These are phyloP conservation scores for Zelleria hepariella DNA, from an alignment of 2,888 invertebrate species.

Conservation along the genomic window DNA sequence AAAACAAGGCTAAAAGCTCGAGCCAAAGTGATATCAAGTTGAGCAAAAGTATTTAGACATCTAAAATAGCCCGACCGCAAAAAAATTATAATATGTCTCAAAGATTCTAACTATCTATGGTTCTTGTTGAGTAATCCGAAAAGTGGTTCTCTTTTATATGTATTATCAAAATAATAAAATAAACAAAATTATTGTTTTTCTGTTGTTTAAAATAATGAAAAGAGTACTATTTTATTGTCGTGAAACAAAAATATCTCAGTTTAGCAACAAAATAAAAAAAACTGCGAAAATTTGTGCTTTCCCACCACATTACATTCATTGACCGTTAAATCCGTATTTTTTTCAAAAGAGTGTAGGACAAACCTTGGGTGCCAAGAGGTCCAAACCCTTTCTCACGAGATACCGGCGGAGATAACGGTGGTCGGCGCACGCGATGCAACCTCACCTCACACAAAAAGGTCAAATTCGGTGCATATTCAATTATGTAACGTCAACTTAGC, in stretches of 20 bases:
- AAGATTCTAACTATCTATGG: not conserved
- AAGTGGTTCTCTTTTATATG: not conserved
- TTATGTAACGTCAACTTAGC: not conserved
- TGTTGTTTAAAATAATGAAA: too few relatives aligned
- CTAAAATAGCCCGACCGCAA: too few relatives aligned
- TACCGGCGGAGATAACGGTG: not conserved
- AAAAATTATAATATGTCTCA: not conserved
- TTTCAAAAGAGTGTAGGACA: not conserved
- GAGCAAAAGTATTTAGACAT: too few relatives aligned
- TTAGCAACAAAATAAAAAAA: too few relatives aligned
- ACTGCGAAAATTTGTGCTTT: too few relatives aligned
- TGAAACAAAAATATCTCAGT: too few relatives aligned
- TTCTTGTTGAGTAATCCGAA: not conserved
- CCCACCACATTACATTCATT: too few relatives aligned
- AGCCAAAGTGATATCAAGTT: not conserved
- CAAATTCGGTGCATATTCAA: not conserved
- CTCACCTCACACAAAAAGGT: not conserved
- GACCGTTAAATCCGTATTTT: too few relatives aligned
- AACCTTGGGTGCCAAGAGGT: not conserved
- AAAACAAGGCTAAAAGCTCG: not conserved
- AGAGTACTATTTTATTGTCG: too few relatives aligned
- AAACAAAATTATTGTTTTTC: too few relatives aligned
- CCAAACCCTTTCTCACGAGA: not conserved
- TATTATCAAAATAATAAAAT: too few relatives aligned
- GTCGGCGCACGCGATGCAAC: not conserved